Base-by-base conservation (phyloP, 2,888 invertebrate species). In the Plebejus melissa region DNA sequence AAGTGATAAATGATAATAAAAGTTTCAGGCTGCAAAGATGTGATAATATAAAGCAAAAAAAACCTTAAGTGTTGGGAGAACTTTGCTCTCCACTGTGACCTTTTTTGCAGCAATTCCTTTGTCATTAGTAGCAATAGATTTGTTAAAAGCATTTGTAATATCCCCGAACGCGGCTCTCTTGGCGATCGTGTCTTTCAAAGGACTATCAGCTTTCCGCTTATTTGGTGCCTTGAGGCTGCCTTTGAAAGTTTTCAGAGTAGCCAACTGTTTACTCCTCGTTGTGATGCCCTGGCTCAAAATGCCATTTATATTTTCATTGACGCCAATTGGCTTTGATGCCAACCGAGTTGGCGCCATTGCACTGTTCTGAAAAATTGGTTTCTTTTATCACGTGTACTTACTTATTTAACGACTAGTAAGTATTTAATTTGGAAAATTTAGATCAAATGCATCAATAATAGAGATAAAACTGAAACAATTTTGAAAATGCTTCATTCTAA, bases 111-210 rank as follows among this genome's bases (percentile, higher is more conserved):
- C 85, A 83, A 87, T 85, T 78, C 83, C 82, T 83, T 93, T 91
- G 77, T 90, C 90, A 77, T 88, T 88, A 74, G 85, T 83, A 22
- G 84, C 88, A 75, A 83, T 84, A 70, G 91, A 85, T 81, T 94
- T 94, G 82, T 91, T 89, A 80, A 91, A 88, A 79, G 95, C 96
- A 90, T 97, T 98, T 74, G 97, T 97, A 80, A 98, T 95, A 87
- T 98, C 98, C 78, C 97, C 97, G 84, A 98, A 95, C 3, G 98
- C 98, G 69, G 97, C 96, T 82, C 98, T 94, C 87, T 97, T 98
- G 5, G 95, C 94, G 74, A 94, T 95, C 80, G 95, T 95, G 85
- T 96, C 96, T 88, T 96, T 97, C 70, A 95, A 84, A 4, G 97
- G 97, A 76, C 97, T 97, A 79, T 95, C 95, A 1, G 97, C 97